These are phyloP conservation scores for Netelia melanura DNA, from an alignment of 2,888 invertebrate genomes.

Conservation along the genomic window DNA sequence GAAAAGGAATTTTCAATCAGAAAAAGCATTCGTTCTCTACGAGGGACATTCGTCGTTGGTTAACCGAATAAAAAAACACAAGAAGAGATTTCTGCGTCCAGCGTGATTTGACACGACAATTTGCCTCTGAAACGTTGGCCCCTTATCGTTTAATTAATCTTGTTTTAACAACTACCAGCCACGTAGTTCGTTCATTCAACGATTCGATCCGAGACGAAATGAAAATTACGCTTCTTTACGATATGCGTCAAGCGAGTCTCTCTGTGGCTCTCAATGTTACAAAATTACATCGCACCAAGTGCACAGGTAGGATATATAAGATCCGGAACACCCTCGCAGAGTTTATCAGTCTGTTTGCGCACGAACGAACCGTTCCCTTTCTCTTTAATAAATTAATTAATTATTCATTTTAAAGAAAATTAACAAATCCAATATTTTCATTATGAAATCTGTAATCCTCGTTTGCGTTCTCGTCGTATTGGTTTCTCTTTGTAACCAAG, in stretches of 20 bases:
- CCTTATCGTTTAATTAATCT: slow-evolving; percentile 13
- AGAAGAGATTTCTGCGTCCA: not conserved
- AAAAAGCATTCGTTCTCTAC: not conserved
- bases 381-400: not conserved
- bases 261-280: slow-evolving; percentile 1
- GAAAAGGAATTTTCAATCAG: not conserved
- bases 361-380: not conserved
- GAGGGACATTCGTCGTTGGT: not conserved
- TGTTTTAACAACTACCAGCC: not conserved
- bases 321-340: not conserved
- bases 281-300: not conserved
- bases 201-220: slow-evolving; percentile 6
- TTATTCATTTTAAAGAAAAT: not conserved
- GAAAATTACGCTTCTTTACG: slow-evolving; percentile 3
- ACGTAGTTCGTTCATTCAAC: not conserved
- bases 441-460: slow-evolving; percentile 27
- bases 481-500: slow-evolving; percentile 28
- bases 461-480: slow-evolving; percentile 27
- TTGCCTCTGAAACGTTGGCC: not conserved
- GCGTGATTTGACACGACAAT: slow-evolving; percentile 7
- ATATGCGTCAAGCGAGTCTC: not conserved
- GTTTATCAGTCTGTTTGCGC: slow-evolving; percentile 11
- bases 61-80: not conserved
- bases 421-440: not conserved
- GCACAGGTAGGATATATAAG: slow-evolving; percentile 32